Base-by-base conservation (phyloP, 53 echinoderm and acorn worm genomes). In the Holothuria leucospilota region DNA sequence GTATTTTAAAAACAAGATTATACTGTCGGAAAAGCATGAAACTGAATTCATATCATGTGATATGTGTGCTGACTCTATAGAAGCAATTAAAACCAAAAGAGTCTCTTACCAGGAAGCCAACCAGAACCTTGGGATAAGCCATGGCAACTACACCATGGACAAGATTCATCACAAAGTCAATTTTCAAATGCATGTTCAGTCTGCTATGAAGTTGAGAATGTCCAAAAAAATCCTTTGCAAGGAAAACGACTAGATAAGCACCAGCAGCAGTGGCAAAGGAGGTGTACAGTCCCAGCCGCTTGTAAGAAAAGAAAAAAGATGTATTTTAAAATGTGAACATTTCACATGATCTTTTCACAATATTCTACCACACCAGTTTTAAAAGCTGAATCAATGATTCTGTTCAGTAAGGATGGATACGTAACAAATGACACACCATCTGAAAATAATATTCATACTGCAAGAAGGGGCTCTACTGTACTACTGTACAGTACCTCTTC, bases 141-240 rank as follows among this genome's bases (percentile, higher is more conserved):
- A 86, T 85, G 49, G 79, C 46, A 26, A 91, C 1, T 18, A 87
- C 59, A 10, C 92, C 94, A 81, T 87, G 87, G 52, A 94, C 71
- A 24, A 96, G 85, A 30, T 86, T 80, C 23, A 93, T 14, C 66
- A 94, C 78, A 81, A 90, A 94, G 72, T 96, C 96, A 0, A 87
- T 0, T 67, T 94, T 90, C 21, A 96, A 90, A 69, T 96, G 96
- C 64, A 94, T 62, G 92, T 96, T 94, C 24, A 92, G 87, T 53
- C 89, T 87, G 85, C 94, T 94, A 71, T 92, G 89, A 26, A 94
- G 92, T 75, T 92, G 91, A 68, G 94, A 88, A 75, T 92, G 92
- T 29, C 96, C 92, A 6, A 89, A 92, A 51, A 75, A 86, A 39
- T 92, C 86, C n/a, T 85, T 88, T 82, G 96, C 71, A 29, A 78